Evolutionary conservation across 2,888 invertebrate genomes (phyloP).

Genomic region (Cantharis rufa): DNA sequence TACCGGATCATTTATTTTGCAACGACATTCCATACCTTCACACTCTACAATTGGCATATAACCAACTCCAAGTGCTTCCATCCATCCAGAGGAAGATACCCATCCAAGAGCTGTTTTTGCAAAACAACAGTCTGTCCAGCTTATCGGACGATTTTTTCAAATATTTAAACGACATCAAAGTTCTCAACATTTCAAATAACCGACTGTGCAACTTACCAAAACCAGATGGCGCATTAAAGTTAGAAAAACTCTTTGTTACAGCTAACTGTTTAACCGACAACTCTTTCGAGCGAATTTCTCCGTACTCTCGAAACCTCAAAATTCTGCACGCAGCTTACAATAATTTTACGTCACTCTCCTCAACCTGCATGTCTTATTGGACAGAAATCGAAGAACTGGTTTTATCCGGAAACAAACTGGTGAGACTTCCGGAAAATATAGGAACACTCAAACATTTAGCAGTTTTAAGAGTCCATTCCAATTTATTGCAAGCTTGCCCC

Average conservation of each 20-base stretch:
- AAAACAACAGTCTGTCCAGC: conserved; percentile 76
- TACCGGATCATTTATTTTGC: conserved; percentile 75
- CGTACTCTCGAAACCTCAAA: conserved; percentile 66
- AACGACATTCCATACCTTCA: conserved; percentile 75
- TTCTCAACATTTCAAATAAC: conserved; percentile 81
- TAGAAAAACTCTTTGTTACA: conserved; percentile 73
- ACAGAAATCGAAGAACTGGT: conserved; percentile 80
- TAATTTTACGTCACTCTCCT: conserved; percentile 72
- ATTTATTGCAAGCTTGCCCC: conserved; percentile 75
- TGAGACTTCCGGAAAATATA: conserved; percentile 75
- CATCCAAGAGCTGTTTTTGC: conserved; percentile 72
- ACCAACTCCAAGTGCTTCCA: conserved; percentile 75
- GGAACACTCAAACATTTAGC: conserved; percentile 71
- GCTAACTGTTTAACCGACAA: conserved; percentile 78
- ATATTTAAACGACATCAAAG: conserved; percentile 65
- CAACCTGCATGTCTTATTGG: conserved; percentile 76
- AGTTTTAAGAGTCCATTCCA: conserved; percentile 81
- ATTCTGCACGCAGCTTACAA: conserved; percentile 80
- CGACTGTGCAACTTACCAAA: conserved; percentile 70
- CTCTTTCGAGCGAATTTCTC: conserved; percentile 62
- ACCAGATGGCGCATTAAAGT: conserved; percentile 60
- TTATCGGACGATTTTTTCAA: conserved; percentile 79
- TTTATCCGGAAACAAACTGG: conserved; percentile 79
- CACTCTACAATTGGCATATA: conserved; percentile 77
- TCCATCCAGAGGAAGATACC: conserved; percentile 69